phyloP scores from a whole-genome alignment of 2,888 invertebrate species.

The Thumatha senex region DNA sequence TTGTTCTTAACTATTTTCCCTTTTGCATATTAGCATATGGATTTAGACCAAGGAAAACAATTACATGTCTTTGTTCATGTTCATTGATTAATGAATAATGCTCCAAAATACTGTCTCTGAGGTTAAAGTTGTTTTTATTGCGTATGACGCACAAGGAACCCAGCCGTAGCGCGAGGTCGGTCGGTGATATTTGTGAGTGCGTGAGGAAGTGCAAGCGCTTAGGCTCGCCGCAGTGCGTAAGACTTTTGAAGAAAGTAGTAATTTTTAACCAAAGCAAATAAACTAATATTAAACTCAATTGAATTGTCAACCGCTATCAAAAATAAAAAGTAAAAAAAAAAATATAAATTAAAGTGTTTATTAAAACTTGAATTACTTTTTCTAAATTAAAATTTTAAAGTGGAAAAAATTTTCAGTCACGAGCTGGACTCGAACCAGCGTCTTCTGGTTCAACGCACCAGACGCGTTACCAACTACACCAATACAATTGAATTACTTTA shows the following conservation, averaged over 20 bases:
- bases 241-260: neutral
- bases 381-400: no score
- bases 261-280: neutral
- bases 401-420: no score
- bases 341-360: no score
- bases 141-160: constrained; percentile 6
- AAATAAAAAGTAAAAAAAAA: no score
- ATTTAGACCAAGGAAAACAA: neutral
- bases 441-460: no score
- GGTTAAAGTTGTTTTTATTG: neutral
- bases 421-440: no score
- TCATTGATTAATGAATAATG: neutral
- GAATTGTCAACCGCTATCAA: no score
- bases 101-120: neutral
- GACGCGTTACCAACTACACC: no score
- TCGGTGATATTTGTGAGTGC: constrained; percentile 24
- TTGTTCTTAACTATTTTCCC: no score
- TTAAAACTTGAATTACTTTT: no score
- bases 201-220: constrained; percentile 19
- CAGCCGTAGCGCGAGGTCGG: constrained; percentile 16
- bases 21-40: no score
- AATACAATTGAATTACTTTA: no score
- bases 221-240: neutral
- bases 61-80: neutral
- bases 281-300: neutral